These are phyloP conservation scores for Operophtera brumata DNA, from an alignment of 2,888 invertebrate species.

Conservation along the genomic window DNA sequence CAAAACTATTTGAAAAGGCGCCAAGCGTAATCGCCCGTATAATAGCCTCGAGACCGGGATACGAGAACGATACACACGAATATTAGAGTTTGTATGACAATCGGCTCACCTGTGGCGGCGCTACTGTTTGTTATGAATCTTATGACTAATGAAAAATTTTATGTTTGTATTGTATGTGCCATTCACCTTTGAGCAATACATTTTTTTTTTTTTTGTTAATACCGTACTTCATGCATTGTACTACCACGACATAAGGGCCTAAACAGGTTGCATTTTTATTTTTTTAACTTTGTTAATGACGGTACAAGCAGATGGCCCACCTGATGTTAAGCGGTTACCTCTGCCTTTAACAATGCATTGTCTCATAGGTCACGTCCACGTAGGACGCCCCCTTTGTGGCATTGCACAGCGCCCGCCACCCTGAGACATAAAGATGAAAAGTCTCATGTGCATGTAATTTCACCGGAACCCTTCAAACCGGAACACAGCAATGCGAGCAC, in stretches of 20 bases:
- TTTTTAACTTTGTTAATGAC: too few species aligned
- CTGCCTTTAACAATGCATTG: too few species aligned
- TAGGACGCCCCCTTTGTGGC: too few species aligned
- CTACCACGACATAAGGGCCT: not conserved
- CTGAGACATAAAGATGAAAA: too few species aligned
- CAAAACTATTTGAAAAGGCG: conserved; percentile 28
- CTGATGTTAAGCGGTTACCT: too few species aligned
- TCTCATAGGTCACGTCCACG: too few species aligned
- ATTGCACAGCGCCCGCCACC: too few species aligned
- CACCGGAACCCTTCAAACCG: too few species aligned
- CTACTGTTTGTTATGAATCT: conserved; percentile 4
- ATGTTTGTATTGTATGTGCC: conserved; percentile 4
- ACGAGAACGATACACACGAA: not conserved
- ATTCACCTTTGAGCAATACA: conserved; percentile 17
- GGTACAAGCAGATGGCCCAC: too few species aligned
- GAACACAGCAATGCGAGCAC: too few species aligned
- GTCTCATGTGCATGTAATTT: too few species aligned
- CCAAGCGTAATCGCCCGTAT: conserved; percentile 33
- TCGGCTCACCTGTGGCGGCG: conserved; percentile 25
- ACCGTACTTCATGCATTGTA: not conserved
- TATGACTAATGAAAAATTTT: conserved; percentile 15
- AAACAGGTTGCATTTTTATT: not conserved
- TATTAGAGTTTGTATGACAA: conserved; percentile 9
- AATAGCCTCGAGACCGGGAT: conserved; percentile 14
- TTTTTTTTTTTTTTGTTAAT: conserved; percentile 1